Evolutionary conservation across 2,888 invertebrate species (phyloP).

Genomic region (Lamellibrachia satsuma): DNA sequence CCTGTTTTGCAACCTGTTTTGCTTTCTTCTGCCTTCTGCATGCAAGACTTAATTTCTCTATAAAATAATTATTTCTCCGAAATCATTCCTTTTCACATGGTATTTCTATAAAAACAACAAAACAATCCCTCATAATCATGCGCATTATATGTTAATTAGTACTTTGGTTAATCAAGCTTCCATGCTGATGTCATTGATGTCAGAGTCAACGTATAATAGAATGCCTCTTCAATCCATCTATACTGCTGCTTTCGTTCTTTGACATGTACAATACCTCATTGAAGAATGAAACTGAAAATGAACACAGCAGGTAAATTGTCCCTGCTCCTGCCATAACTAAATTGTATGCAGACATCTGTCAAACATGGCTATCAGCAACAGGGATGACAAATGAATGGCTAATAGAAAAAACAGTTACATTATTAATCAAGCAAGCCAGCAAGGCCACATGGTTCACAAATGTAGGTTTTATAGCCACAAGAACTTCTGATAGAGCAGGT

Average conservation of each 20-base stretch:
- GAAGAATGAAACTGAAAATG: not conserved
- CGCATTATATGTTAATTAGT: not conserved
- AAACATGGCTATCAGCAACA: not conserved
- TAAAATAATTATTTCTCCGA: not conserved
- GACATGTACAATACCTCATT: not conserved
- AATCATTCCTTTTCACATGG: not conserved
- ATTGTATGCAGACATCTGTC: not conserved
- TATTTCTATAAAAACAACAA: too few species aligned
- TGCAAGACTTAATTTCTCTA: not conserved
- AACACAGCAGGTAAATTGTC: not conserved
- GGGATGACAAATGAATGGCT: not conserved
- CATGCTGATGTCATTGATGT: not conserved
- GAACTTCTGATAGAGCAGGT: not conserved
- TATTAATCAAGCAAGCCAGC: not conserved
- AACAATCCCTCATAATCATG: not conserved
- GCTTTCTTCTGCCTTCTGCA: too few species aligned
- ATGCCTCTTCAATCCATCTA: not conserved
- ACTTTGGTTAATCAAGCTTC: conserved; percentile 7
- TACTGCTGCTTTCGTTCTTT: not conserved
- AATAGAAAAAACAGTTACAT: too few species aligned
- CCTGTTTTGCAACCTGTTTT: too few species aligned
- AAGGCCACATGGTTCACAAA: not conserved
- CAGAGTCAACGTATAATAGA: not conserved
- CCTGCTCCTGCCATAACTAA: not conserved
- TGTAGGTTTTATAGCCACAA: not conserved